Conservation (phyloP, 2,113 vertebrate genomes). For the Ramphastos sulfuratus region DNA sequence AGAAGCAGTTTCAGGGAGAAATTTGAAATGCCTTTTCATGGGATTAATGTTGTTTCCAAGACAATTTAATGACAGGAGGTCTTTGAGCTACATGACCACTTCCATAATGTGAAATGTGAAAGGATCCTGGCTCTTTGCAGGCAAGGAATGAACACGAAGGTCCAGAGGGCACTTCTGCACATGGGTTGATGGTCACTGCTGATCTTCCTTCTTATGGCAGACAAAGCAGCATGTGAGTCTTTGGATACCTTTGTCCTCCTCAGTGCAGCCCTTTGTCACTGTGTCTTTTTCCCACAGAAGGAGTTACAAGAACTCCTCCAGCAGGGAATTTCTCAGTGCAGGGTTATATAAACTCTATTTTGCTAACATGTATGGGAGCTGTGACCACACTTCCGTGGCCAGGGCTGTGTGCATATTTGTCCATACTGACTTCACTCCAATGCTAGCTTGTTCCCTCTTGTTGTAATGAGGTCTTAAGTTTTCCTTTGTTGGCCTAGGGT, state of each 20-base stretch:
- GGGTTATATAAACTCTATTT: background rate
- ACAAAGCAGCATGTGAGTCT: background rate
- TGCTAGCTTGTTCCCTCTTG: background rate
- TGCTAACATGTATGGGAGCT: background rate
- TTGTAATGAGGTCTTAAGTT: background rate
- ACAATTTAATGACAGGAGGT: background rate
- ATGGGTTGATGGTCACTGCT: background rate
- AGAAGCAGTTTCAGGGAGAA: too few species aligned
- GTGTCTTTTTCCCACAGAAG: background rate
- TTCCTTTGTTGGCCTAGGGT: background rate
- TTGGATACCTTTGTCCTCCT: background rate
- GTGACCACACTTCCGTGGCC: background rate
- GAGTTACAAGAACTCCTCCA: background rate
- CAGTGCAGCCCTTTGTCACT: background rate
- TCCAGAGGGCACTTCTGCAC: background rate
- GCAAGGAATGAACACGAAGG: background rate
- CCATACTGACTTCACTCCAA: background rate
- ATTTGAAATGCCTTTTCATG: background rate
- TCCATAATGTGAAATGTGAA: background rate
- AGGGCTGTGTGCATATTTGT: background rate
- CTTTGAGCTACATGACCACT: background rate
- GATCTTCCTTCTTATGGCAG: background rate
- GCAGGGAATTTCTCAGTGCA: background rate
- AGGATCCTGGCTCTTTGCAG: background rate
- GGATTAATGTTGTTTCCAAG: background rate